Percentiles rank a stretch among this genome's conserved stretches.
Conservation (phyloP, 2,797 vertebrate genomes). For the Clarias fuscus region DNA sequence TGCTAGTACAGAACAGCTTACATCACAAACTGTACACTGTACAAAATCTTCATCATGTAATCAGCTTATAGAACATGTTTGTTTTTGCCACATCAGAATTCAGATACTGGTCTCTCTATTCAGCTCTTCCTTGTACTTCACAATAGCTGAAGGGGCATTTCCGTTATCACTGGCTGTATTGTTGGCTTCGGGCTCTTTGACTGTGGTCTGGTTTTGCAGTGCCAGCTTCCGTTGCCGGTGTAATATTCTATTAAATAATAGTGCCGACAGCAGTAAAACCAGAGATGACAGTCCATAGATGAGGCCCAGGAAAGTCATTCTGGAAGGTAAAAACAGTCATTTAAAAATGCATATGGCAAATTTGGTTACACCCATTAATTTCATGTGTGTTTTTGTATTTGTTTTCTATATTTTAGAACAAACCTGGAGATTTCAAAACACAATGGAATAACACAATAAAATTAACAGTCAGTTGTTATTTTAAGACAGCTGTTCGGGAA, state of each 20-base stretch:
- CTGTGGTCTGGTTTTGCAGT: slow-evolving; percentile 62
- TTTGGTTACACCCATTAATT: no score
- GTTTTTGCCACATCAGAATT: slow-evolving; percentile 28
- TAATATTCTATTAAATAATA: slow-evolving; percentile 65
- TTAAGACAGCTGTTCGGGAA: no score
- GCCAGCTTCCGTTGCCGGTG: slow-evolving; percentile 67
- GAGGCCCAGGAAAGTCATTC: slow-evolving; percentile 72
- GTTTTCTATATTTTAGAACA: no score
- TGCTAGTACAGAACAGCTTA: neutral
- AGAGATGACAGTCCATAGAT: slow-evolving; percentile 65
- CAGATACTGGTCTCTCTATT: slow-evolving; percentile 73
- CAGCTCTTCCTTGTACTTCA: slow-evolving; percentile 59
- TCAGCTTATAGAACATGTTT: slow-evolving; percentile 6
- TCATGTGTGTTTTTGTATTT: no score
- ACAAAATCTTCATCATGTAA: neutral
- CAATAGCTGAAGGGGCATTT: slow-evolving; percentile 58
- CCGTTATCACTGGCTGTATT: slow-evolving; percentile 37
- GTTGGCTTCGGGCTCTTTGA: slow-evolving; percentile 56
- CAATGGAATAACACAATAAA: no score
- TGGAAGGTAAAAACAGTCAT: slow-evolving; percentile 48
- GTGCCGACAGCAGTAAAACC: slow-evolving; percentile 62
- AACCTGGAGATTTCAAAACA: no score
- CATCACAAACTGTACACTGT: slow-evolving; percentile 22
- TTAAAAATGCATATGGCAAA: neutral
- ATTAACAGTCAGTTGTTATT: no score